Evolutionary conservation across 2,797 vertebrate genomes (phyloP).

Genomic region (Falco concolor): DNA sequence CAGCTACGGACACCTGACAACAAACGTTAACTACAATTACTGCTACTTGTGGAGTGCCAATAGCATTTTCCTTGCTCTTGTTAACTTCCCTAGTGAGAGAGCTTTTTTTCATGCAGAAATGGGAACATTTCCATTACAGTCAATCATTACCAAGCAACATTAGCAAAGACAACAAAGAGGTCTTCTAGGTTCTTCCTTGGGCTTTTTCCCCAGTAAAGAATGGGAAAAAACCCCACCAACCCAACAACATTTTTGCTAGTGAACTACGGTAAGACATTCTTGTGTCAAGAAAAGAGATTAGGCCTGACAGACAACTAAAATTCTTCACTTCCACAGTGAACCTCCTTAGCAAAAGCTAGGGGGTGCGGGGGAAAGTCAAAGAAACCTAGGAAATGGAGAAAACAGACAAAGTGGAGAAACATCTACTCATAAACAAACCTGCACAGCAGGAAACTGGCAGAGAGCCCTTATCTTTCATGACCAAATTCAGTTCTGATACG

Average conservation of each 20-base stretch:
- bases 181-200: neutral
- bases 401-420: neutral
- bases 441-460: neutral
- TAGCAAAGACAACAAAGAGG: neutral
- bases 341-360: neutral
- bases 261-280: neutral
- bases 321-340: neutral
- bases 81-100: too few relatives aligned
- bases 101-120: too few relatives aligned
- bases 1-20: neutral
- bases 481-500: neutral
- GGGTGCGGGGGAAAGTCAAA: neutral
- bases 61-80: neutral
- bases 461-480: neutral
- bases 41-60: neutral
- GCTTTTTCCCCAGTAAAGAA: neutral
- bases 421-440: neutral
- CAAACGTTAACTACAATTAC: neutral
- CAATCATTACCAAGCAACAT: neutral
- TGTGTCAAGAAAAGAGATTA: neutral
- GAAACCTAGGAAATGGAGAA: neutral
- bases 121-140: neutral
- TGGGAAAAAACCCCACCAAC: neutral
- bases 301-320: neutral
- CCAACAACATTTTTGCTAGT: neutral